Evolutionary conservation across 2,888 invertebrate species (phyloP).

Genomic region (Hetaerina titia): DNA sequence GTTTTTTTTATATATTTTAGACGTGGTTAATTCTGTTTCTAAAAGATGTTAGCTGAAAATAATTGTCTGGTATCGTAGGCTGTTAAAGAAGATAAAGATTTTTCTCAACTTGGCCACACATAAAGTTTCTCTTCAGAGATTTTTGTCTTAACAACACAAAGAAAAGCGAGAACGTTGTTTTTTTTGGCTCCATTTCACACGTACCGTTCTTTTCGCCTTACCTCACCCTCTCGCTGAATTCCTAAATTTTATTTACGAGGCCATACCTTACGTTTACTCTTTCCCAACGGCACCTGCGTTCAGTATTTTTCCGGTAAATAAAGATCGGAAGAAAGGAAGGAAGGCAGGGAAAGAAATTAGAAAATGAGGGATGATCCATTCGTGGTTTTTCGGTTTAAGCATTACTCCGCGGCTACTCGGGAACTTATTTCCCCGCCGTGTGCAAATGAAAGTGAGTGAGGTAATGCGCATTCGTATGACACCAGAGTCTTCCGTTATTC

Average conservation of each 20-base stretch:
- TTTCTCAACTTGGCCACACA: not conserved
- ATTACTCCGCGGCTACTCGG: not conserved
- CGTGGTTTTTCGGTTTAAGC: not conserved
- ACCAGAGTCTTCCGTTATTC: not conserved
- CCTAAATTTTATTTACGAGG: not conserved
- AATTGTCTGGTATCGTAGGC: not conserved
- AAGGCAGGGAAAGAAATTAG: not conserved
- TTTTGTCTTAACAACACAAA: not conserved
- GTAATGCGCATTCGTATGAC: not conserved
- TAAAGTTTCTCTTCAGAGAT: not conserved
- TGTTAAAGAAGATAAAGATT: not conserved
- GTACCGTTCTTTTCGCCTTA: not conserved
- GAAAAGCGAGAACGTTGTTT: not conserved
- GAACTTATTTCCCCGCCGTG: not conserved
- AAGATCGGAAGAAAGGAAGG: not conserved
- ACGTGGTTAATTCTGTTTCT: not conserved
- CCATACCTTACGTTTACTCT: not conserved
- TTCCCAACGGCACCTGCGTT: not conserved
- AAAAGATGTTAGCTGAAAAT: not conserved
- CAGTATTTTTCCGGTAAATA: not conserved
- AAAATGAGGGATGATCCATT: not conserved
- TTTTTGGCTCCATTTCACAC: not conserved
- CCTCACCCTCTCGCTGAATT: not conserved
- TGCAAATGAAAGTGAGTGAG: not conserved
- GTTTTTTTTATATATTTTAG: not conserved